Base-by-base conservation (phyloP, 2,888 invertebrate genomes). In the Sceliomorpha sp. region DNA sequence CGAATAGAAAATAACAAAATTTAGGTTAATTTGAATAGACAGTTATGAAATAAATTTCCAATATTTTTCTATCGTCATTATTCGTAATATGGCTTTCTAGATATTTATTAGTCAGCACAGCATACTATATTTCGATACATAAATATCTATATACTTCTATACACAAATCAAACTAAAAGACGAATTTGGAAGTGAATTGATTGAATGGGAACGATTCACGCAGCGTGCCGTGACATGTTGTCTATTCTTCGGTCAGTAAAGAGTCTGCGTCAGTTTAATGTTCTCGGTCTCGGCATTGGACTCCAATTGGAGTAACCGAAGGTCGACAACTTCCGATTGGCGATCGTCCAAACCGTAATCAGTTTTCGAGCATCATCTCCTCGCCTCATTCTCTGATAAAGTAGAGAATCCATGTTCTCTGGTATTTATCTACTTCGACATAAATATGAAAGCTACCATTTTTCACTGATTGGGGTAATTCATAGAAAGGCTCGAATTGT, bases 271-370 rank as follows among this genome's bases (percentile, higher is more conserved):
- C 45, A 12, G 62, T 62, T 62, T 62, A 53, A 51, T 45, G 62
- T 53, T 53, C 32, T 17, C n/a, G 37, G 32, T 10, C 31, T 39
- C 26, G 37, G 26, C 32, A 62, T 53, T 53, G 62, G 45, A 31
- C 31, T 24, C 29, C 12, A 42, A 56, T 50, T 50, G 27, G 42
- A 58, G 50, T 44, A 75, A 77, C 73, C 72, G 72, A 73, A 75
- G 66, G 74, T 73, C 75, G 69, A 72, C 72, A 74, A 75, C 73
- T 75, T 72, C 72, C 72, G 67, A 72, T 68, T 75, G 77, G 77
- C 77, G 63, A 70, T 67, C 66, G 66, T 74, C 75, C 77, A 77
- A 69, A 72, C 69, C 71, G 67, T 73, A 75, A 75, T 77, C 74
- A 74, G 75, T 74, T 74, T 75, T 70, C 70, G 58, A 59, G 58